Percentiles rank a stretch among this genome's conserved stretches.
These are phyloP conservation scores for Drosophila ficusphila DNA, from an alignment of 1,140 invertebrate species.

Conservation along the genomic window DNA sequence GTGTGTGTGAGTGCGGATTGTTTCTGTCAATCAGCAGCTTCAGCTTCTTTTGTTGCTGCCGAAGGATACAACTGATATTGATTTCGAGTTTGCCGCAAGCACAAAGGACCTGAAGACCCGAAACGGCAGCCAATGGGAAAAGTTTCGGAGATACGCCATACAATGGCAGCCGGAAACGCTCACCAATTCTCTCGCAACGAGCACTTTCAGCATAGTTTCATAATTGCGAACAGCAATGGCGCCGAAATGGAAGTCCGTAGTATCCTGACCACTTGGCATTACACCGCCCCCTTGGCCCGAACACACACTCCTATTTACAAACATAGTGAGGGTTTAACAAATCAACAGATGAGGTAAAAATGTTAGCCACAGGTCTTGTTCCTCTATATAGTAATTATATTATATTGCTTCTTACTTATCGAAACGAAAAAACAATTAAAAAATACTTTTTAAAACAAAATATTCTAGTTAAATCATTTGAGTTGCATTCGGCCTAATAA, in stretches of 20 bases:
- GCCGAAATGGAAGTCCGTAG: constrained; percentile 9
- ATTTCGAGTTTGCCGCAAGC: constrained; percentile 68
- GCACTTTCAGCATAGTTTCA: constrained; percentile 68
- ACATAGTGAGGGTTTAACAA: background rate
- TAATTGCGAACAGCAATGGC: constrained; percentile 76
- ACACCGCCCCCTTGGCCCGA: constrained; percentile 30
- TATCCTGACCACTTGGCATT: constrained; percentile 50
- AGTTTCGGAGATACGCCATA: constrained; percentile 63
- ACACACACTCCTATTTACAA: constrained; percentile 4
- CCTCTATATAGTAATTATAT: too few species aligned
- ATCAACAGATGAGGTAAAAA: background rate
- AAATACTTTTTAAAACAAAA: too few species aligned
- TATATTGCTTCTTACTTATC: too few species aligned
- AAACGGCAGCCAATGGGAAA: constrained; percentile 69
- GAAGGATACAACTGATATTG: constrained; percentile 82
- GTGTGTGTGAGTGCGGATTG: constrained; percentile 57
- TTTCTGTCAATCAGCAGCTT: constrained; percentile 80
- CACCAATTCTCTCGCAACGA: constrained; percentile 3
- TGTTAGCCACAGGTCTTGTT: too few species aligned
- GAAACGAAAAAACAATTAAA: too few species aligned
- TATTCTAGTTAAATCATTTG: too few species aligned
- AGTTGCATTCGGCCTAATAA: too few species aligned
- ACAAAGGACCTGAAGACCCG: constrained; percentile 52
- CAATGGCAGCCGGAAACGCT: constrained; percentile 45
- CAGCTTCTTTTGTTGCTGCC: constrained; percentile 78